A percentile compares a stretch with the other conserved stretches of the same genome.
Conservation (phyloP, 2,888 invertebrate species). For the Agrypnus murinus region DNA sequence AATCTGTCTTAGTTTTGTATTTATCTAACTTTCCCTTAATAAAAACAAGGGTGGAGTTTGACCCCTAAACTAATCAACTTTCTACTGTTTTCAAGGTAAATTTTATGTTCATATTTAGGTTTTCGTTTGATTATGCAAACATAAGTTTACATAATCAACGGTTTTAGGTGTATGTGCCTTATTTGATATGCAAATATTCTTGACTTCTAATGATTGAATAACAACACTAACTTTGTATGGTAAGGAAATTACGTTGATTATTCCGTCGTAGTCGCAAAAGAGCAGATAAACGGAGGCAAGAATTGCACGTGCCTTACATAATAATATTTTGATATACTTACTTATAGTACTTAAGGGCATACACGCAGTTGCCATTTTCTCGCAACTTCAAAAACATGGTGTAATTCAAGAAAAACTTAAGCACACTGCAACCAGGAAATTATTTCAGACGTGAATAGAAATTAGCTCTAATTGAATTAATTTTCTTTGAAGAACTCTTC, state of each 20-base stretch:
- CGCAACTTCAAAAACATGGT: neutral
- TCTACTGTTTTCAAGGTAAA: neutral
- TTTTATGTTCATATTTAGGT: constrained; percentile 16
- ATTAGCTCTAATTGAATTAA: too few relatives aligned
- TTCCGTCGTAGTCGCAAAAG: constrained; percentile 25
- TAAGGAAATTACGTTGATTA: constrained; percentile 33
- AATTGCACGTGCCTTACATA: constrained; percentile 24
- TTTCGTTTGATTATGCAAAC: constrained; percentile 26
- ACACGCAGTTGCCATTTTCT: constrained; percentile 3
- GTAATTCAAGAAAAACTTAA: too few relatives aligned
- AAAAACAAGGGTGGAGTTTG: too few relatives aligned
- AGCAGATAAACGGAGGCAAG: constrained; percentile 31
- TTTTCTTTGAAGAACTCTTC: too few relatives aligned
- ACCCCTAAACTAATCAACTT: neutral
- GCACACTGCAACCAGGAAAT: neutral
- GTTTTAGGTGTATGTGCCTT: constrained; percentile 26
- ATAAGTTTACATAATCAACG: constrained; percentile 28
- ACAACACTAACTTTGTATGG: constrained; percentile 33
- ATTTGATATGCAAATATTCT: constrained; percentile 36
- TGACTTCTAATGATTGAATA: constrained; percentile 38
- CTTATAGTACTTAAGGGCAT: neutral
- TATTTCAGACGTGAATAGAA: too few relatives aligned
- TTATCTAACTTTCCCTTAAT: too few relatives aligned
- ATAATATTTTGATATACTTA: constrained; percentile 27
- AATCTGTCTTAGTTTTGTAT: too few relatives aligned